Percentiles rank a stretch among this genome's conserved stretches.
Conservation (phyloP, 1,140 invertebrate species). For the Leptinotarsa texana region DNA sequence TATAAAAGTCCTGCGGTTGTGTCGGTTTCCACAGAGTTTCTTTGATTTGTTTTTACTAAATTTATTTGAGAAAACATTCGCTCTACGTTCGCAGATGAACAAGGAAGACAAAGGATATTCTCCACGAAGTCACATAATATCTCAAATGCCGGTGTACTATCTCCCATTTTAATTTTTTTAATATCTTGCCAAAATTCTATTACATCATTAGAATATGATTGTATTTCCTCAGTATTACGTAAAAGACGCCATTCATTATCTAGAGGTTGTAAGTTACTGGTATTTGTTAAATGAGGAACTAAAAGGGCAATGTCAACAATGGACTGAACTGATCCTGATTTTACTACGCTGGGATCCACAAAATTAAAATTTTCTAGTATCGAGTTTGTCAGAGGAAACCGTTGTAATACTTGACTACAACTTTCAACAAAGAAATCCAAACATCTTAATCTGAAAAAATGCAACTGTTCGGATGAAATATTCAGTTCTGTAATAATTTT, state of each 20-base stretch:
- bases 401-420: conserved; percentile 1
- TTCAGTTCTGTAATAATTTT: conserved; percentile 23
- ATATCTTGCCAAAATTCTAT: background rate
- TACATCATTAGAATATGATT: conserved; percentile 1
- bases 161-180: conserved; percentile 1
- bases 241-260: background rate
- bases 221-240: background rate
- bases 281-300: background rate
- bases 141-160: conserved; percentile 14
- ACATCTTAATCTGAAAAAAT: conserved; percentile 9
- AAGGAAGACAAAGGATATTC: conserved; percentile 27
- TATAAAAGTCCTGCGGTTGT: conserved; percentile 21
- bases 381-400: conserved; percentile 6
- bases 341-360: background rate
- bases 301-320: background rate
- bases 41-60: conserved; percentile 29
- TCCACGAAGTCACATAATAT: conserved; percentile 19
- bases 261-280: background rate
- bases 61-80: conserved; percentile 30
- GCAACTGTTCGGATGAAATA: background rate
- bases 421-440: conserved; percentile 12
- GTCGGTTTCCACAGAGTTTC: conserved; percentile 23
- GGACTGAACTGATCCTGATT: background rate
- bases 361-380: background rate
- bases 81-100: conserved; percentile 25